These are phyloP conservation scores for Sitta europaea DNA, from an alignment of 2,113 vertebrate species.

Conservation along the genomic window DNA sequence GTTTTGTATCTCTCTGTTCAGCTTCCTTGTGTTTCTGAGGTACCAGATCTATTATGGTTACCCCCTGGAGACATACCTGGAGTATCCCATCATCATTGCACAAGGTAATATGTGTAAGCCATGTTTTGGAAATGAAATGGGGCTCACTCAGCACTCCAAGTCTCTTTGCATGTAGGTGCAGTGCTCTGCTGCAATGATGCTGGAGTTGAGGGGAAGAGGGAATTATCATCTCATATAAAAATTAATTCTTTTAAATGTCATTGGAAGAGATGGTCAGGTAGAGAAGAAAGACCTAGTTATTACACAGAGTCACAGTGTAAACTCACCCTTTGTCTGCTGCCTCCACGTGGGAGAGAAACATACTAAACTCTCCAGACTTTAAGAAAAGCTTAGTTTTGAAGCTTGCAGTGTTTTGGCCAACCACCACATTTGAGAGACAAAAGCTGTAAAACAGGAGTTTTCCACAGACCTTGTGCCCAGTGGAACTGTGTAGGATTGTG, in stretches of 20 bases:
- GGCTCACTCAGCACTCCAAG: background rate
- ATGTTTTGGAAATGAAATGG: background rate
- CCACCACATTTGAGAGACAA: background rate
- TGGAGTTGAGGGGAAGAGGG: background rate
- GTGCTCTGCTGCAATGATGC: background rate
- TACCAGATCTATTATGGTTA: constrained; percentile 92
- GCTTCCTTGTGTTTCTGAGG: constrained; percentile 90
- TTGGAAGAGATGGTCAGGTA: background rate
- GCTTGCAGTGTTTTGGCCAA: background rate
- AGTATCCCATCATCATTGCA: constrained; percentile 90
- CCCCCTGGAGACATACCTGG: constrained; percentile 88
- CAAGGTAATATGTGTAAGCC: constrained; percentile 80
- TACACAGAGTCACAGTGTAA: background rate
- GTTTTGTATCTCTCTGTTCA: constrained; percentile 48
- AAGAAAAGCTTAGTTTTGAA: background rate
- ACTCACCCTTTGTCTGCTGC: background rate
- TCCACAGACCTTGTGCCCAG: background rate
- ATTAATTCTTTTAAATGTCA: background rate
- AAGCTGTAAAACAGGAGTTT: background rate
- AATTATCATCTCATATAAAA: background rate
- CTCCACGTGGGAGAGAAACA: background rate
- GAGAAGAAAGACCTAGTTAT: background rate
- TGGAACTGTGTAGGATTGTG: background rate
- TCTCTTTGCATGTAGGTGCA: background rate
- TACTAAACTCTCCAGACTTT: background rate